A percentile compares a stretch with the other conserved stretches of the same genome.
Conservation (phyloP, 2,888 invertebrate species). For the Hypena proboscidalis region DNA sequence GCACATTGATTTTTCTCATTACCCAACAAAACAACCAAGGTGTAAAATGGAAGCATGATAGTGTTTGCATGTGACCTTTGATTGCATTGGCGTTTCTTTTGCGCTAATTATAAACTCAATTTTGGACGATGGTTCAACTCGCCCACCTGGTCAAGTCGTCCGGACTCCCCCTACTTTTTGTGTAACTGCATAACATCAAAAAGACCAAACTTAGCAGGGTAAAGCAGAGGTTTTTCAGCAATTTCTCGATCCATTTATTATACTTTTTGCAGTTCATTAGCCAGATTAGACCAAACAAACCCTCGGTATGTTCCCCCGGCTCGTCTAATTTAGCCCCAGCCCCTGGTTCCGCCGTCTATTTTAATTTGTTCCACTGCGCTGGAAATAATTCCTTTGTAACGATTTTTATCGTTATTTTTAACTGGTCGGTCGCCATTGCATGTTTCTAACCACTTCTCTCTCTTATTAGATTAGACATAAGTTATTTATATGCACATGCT, state of each 20-base stretch:
- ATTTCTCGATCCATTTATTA: not conserved
- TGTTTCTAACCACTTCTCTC: slow-evolving; percentile 27
- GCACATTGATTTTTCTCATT: too few relatives aligned
- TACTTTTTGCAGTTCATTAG: slow-evolving; percentile 12
- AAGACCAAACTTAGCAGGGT: too few relatives aligned
- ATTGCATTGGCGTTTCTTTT: too few relatives aligned
- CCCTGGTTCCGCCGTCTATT: slow-evolving; percentile 49
- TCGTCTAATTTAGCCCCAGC: slow-evolving; percentile 36
- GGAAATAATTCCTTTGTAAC: slow-evolving; percentile 65
- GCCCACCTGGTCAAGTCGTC: too few relatives aligned
- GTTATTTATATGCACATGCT: not conserved
- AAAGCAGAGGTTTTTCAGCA: not conserved
- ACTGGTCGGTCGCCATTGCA: slow-evolving; percentile 33
- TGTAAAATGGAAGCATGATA: too few relatives aligned
- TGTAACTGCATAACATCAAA: too few relatives aligned
- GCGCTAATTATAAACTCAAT: too few relatives aligned
- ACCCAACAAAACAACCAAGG: too few relatives aligned
- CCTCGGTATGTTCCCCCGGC: slow-evolving; percentile 18
- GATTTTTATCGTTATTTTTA: slow-evolving; percentile 72
- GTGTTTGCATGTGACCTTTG: too few relatives aligned
- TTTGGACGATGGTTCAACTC: too few relatives aligned
- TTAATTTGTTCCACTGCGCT: slow-evolving; percentile 56
- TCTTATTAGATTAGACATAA: slow-evolving; percentile 11
- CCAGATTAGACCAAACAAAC: slow-evolving; percentile 15
- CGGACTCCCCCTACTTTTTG: too few relatives aligned